Evolutionary conservation across 1,140 invertebrate genomes (phyloP).

Genomic region (Antheraea pernyi): DNA sequence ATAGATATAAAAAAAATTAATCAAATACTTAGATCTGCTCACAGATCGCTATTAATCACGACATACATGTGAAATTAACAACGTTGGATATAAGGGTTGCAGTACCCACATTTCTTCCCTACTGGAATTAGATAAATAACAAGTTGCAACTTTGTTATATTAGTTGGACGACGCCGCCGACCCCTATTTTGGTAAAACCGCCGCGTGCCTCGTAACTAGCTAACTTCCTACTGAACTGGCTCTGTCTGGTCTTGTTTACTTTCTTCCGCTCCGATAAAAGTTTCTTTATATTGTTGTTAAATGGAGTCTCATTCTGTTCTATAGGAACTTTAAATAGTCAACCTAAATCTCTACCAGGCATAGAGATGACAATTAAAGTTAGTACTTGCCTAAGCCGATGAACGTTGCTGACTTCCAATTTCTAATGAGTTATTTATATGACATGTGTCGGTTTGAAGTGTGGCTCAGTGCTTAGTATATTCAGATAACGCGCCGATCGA

Average conservation of each 20-base stretch:
- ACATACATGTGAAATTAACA: too few relatives aligned
- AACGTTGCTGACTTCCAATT: too few relatives aligned
- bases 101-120: constrained; percentile 2
- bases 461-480: too few relatives aligned
- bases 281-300: constrained; percentile 9
- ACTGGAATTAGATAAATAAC: constrained; percentile 23
- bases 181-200: constrained; percentile 18
- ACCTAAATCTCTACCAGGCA: background rate
- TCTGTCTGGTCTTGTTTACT: constrained; percentile 18
- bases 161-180: constrained; percentile 7
- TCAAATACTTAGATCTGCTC: too few relatives aligned
- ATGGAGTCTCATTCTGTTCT: background rate
- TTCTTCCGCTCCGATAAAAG: constrained; percentile 17
- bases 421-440: too few relatives aligned
- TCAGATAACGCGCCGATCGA: too few relatives aligned
- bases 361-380: too few relatives aligned
- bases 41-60: too few relatives aligned
- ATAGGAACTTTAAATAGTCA: background rate
- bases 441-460: too few relatives aligned
- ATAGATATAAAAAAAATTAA: too few relatives aligned
- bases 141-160: constrained; percentile 22
- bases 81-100: constrained; percentile 1
- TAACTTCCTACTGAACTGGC: constrained; percentile 19
- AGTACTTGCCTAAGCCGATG: too few relatives aligned
- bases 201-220: constrained; percentile 20